phyloP scores from a whole-genome alignment of 1,140 invertebrate genomes.

The Liolophura sinensis region DNA sequence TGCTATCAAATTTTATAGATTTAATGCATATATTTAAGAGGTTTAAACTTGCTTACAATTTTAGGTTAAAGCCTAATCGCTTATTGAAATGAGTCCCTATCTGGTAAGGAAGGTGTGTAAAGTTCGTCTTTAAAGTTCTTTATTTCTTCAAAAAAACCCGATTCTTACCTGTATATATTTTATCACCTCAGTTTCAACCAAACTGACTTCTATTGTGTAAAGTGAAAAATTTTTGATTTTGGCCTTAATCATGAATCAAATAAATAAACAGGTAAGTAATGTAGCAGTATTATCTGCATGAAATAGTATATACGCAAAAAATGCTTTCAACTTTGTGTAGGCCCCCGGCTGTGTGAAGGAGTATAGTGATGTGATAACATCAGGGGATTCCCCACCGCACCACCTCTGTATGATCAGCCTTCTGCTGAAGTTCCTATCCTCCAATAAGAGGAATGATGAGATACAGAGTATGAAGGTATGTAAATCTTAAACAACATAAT shows the following conservation, averaged over 20 bases:
- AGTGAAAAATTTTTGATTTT: slow-evolving; percentile 7
- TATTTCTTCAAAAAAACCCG: too few relatives aligned
- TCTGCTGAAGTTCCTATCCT: slow-evolving; percentile 52
- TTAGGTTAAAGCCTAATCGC: too few relatives aligned
- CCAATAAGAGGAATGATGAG: slow-evolving; percentile 46
- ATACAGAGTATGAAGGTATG: slow-evolving; percentile 56
- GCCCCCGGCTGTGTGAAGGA: slow-evolving; percentile 23
- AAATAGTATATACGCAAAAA: not conserved
- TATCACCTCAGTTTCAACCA: too few relatives aligned
- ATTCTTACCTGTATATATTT: too few relatives aligned
- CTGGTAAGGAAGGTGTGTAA: too few relatives aligned
- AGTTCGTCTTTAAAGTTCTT: too few relatives aligned
- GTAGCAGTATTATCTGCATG: not conserved
- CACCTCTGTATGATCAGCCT: slow-evolving; percentile 49
- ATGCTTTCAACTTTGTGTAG: slow-evolving; percentile 12
- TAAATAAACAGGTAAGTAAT: not conserved
- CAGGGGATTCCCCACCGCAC: slow-evolving; percentile 43
- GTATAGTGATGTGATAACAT: slow-evolving; percentile 45
- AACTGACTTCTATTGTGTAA: too few relatives aligned
- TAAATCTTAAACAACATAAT: slow-evolving; percentile 3
- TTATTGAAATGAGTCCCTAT: too few relatives aligned
- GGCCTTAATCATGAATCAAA: too few relatives aligned
- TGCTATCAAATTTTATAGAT: too few relatives aligned
- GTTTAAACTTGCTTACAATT: too few relatives aligned
- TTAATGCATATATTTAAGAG: too few relatives aligned